Conservation (phyloP, 2,888 invertebrate genomes). For the Polylopha cassiicola region DNA sequence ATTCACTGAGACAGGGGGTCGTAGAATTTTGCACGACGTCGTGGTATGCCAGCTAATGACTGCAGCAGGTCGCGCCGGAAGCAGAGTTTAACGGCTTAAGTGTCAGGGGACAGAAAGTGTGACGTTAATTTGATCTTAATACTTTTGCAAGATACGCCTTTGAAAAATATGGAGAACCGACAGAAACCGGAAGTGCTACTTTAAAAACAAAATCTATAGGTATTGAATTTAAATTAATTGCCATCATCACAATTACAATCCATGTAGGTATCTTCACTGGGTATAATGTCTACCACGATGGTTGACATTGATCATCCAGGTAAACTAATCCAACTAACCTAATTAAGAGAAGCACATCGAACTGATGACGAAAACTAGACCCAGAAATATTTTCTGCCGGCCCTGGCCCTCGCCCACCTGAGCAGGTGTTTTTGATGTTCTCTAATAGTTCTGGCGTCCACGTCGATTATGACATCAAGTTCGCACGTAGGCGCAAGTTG, state of each 20-base stretch:
- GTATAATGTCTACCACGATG: too few species aligned
- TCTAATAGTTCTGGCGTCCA: constrained; percentile 38
- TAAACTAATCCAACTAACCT: too few species aligned
- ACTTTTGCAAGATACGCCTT: too few species aligned
- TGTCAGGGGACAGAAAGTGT: constrained; percentile 7
- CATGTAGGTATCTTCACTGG: too few species aligned
- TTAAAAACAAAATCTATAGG: too few species aligned
- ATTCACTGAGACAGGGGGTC: constrained; percentile 74
- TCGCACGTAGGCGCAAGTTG: constrained; percentile 44
- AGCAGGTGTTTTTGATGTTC: constrained; percentile 59
- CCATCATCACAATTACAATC: too few species aligned
- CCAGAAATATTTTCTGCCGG: constrained; percentile 35
- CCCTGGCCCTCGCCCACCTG: constrained; percentile 61
- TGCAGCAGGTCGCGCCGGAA: constrained; percentile 63
- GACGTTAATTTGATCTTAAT: too few species aligned
- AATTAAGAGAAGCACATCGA: neutral
- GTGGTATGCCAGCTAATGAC: constrained; percentile 61
- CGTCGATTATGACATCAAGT: constrained; percentile 43
- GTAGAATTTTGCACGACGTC: constrained; percentile 70
- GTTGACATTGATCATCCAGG: too few species aligned
- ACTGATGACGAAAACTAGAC: constrained; percentile 11
- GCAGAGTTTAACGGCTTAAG: constrained; percentile 30
- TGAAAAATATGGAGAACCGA: too few species aligned
- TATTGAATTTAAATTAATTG: too few species aligned
- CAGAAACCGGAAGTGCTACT: too few species aligned